A percentile compares a stretch with the other conserved stretches of the same genome.
These are phyloP conservation scores for Hirudinaria manillensis DNA, from an alignment of 2,888 invertebrate genomes.

Conservation along the genomic window DNA sequence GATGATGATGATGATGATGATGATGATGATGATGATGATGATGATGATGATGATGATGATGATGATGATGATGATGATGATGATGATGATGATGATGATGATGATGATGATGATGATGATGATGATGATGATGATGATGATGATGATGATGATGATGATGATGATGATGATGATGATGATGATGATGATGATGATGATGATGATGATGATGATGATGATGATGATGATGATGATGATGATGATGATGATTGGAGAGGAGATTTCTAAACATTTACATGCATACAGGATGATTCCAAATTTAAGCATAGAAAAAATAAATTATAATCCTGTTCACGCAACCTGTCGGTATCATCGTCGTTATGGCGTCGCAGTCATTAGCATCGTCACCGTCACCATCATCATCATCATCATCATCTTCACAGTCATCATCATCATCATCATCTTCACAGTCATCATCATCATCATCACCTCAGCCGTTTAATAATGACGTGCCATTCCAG, in stretches of 20 bases:
- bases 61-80: constrained; percentile 29
- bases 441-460: too few relatives aligned
- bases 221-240: constrained; percentile 31
- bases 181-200: constrained; percentile 26
- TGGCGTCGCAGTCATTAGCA: too few relatives aligned
- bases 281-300: too few relatives aligned
- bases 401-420: too few relatives aligned
- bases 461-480: too few relatives aligned
- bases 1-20: constrained; percentile 27
- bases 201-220: constrained; percentile 30
- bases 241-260: constrained; percentile 27
- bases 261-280: too few relatives aligned
- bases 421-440: too few relatives aligned
- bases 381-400: too few relatives aligned
- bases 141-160: constrained; percentile 32
- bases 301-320: too few relatives aligned
- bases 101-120: constrained; percentile 32
- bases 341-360: too few relatives aligned
- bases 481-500: too few relatives aligned
- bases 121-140: constrained; percentile 32
- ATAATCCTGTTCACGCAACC: too few relatives aligned
- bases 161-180: constrained; percentile 23
- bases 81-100: constrained; percentile 30
- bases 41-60: constrained; percentile 30
- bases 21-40: constrained; percentile 30